Evolutionary conservation across 1,140 invertebrate genomes (phyloP).

Genomic region (Microplitis mediator): DNA sequence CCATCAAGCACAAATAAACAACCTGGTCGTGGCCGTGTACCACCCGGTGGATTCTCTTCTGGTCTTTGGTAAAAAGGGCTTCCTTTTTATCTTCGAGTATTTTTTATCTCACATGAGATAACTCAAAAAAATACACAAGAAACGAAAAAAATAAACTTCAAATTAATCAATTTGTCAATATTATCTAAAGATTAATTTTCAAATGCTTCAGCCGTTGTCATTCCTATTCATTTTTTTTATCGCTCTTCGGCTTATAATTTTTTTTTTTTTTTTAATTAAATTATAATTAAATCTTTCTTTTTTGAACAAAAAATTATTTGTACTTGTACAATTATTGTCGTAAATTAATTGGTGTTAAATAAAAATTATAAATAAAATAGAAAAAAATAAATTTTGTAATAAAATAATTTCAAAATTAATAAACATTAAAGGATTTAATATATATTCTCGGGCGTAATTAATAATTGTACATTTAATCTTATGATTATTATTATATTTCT

Average conservation of each 20-base stretch:
- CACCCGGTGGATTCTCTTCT: constrained; percentile 62
- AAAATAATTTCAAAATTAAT: constrained; percentile 15
- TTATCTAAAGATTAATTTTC: constrained; percentile 7
- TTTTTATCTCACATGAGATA: not conserved
- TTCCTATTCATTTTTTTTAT: not conserved
- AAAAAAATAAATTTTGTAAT: no score
- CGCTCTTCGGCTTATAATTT: not conserved
- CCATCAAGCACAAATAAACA: constrained; percentile 31
- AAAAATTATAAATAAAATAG: not conserved
- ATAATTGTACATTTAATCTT: no score
- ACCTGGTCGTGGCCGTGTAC: constrained; percentile 54
- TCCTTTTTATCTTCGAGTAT: not conserved
- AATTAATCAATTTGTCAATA: constrained; percentile 1
- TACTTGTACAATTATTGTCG: not conserved
- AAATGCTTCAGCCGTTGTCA: constrained; percentile 9
- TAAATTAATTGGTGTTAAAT: not conserved
- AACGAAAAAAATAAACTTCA: not conserved
- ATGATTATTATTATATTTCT: constrained; percentile 1
- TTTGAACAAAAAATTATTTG: no score
- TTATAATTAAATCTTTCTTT: not conserved
- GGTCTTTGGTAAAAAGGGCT: constrained; percentile 57
- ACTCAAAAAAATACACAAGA: constrained; percentile 23
- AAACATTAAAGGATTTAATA: no score
- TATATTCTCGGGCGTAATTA: no score
- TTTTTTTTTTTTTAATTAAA: not conserved